These are phyloP conservation scores for Leptopilina clavipes DNA, from an alignment of 1,140 invertebrate genomes.

Conservation along the genomic window DNA sequence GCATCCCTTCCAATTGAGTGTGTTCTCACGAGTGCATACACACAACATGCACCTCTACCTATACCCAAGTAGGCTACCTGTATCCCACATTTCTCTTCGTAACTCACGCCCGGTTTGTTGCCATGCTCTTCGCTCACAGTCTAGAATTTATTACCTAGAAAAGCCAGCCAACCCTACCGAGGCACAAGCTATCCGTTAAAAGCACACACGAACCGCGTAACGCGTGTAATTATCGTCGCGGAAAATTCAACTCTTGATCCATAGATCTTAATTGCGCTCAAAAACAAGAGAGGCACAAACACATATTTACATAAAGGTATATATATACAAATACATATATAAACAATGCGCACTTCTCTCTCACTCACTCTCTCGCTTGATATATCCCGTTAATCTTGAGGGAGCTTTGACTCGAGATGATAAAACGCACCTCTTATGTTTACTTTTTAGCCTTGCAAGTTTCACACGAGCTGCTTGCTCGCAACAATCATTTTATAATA, in stretches of 20 bases:
- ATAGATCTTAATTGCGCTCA: conserved; percentile 19
- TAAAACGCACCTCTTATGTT: conserved; percentile 7
- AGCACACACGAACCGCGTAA: conserved; percentile 52
- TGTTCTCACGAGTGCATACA: conserved; percentile 9
- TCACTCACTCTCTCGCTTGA: conserved; percentile 36
- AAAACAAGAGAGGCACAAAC: neutral
- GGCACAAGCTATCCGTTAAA: conserved; percentile 41
- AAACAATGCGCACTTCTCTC: conserved; percentile 21
- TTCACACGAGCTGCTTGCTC: conserved; percentile 7
- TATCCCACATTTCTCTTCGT: conserved; percentile 53
- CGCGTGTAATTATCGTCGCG: conserved; percentile 53
- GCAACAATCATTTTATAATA: conserved; percentile 16
- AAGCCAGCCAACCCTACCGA: conserved; percentile 32
- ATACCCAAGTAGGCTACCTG: conserved; percentile 40
- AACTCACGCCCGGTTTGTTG: conserved; percentile 51
- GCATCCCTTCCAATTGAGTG: neutral
- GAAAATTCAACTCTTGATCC: conserved; percentile 49
- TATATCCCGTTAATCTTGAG: conserved; percentile 33
- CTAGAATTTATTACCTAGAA: conserved; percentile 52
- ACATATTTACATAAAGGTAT: neutral
- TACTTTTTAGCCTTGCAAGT: conserved; percentile 10
- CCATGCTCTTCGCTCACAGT: conserved; percentile 44
- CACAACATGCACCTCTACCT: conserved; percentile 42
- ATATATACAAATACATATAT: too few species aligned
- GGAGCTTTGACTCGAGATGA: neutral